Conservation (phyloP, 2,113 vertebrate genomes). For the Bothrops jararaca region DNA sequence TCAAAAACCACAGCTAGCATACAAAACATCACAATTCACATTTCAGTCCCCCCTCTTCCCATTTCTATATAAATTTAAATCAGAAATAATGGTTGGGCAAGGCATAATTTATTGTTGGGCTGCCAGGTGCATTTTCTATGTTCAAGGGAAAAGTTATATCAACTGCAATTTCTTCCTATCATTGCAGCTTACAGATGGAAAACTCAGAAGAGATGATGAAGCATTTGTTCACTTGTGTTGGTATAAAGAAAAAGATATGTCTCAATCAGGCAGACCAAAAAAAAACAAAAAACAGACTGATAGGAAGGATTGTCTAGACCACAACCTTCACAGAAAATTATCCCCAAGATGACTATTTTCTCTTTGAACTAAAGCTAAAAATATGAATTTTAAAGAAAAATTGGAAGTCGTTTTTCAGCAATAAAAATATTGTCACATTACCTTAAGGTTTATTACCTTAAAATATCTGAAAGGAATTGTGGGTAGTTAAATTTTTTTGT, state of each 20-base stretch:
- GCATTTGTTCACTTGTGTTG: background rate
- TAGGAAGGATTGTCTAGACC: background rate
- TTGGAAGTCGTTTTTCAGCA: background rate
- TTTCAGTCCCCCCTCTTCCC: background rate
- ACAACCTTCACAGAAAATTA: background rate
- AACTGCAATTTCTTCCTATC: background rate
- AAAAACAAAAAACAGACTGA: background rate
- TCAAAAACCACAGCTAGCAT: constrained; percentile 7
- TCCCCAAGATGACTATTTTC: background rate
- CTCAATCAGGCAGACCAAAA: background rate
- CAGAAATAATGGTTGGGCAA: constrained; percentile 6
- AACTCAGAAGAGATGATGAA: background rate
- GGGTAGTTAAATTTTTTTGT: background rate
- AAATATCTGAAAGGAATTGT: background rate
- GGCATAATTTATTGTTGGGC: background rate
- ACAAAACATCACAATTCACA: constrained; percentile 8
- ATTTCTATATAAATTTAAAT: constrained; percentile 30
- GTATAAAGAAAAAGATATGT: background rate
- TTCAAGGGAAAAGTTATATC: background rate
- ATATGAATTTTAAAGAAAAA: background rate
- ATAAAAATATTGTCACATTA: background rate
- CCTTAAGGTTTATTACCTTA: constrained; percentile 1
- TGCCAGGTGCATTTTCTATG: background rate
- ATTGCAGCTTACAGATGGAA: background rate
- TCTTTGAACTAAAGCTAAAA: background rate